Percentiles rank a stretch among this genome's conserved stretches.
These are phyloP conservation scores for Cavia aperea DNA, from an alignment of 2,113 vertebrate genomes.

Conservation along the genomic window DNA sequence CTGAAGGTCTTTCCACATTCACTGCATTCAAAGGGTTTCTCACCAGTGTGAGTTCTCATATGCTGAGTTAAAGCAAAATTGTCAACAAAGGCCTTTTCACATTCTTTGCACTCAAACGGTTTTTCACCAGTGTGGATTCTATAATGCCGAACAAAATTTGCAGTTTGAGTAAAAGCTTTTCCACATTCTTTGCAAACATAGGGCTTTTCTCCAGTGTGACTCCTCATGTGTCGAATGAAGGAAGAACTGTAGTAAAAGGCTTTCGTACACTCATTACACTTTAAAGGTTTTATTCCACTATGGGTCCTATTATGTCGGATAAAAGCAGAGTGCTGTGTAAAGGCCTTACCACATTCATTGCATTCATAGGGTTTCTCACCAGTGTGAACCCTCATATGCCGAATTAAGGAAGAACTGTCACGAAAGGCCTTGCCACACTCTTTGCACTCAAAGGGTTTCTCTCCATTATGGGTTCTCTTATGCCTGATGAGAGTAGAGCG, in stretches of 20 bases:
- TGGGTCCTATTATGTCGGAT: slow-evolving; percentile 52
- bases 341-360: slow-evolving; percentile 56
- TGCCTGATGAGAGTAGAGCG: slow-evolving; percentile 69
- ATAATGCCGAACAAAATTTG: slow-evolving; percentile 72
- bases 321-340: slow-evolving; percentile 60
- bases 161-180: slow-evolving; percentile 62
- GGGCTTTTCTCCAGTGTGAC: slow-evolving; percentile 64
- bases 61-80: slow-evolving; percentile 63
- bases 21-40: slow-evolving; percentile 50
- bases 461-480: slow-evolving; percentile 62
- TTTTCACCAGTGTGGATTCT: slow-evolving; percentile 59
- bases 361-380: slow-evolving; percentile 54
- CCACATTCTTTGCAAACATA: slow-evolving; percentile 59
- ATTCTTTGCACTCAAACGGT: slow-evolving; percentile 52
- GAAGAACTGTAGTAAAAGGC: slow-evolving; percentile 53
- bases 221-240: slow-evolving; percentile 50
- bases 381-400: slow-evolving; percentile 45
- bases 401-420: slow-evolving; percentile 31
- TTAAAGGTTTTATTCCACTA: slow-evolving; percentile 44
- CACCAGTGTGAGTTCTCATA: slow-evolving; percentile 60
- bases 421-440: slow-evolving; percentile 58
- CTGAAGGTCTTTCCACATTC: slow-evolving; percentile 54
- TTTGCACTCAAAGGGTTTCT: slow-evolving; percentile 55
- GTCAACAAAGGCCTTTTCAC: slow-evolving; percentile 58
- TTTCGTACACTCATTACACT: slow-evolving; percentile 54